Evolutionary conservation across 1,140 invertebrate genomes (phyloP).

Genomic region (Drosophila prosaltans): DNA sequence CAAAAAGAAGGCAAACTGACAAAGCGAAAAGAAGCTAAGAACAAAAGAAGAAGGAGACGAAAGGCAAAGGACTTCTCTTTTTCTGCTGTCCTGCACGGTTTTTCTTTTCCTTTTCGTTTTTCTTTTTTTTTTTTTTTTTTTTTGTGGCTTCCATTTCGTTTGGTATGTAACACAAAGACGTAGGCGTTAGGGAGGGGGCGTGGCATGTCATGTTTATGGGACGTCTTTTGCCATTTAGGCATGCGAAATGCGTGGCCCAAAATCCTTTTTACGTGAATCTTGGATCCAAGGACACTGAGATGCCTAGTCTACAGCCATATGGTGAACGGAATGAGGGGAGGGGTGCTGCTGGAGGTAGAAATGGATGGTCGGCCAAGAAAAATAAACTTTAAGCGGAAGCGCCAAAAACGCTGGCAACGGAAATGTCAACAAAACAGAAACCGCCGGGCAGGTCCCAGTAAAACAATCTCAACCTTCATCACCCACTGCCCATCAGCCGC

Average conservation of each 20-base stretch:
- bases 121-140: slow-evolving; percentile 37
- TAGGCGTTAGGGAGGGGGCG: slow-evolving; percentile 48
- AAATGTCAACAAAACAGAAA: slow-evolving; percentile 78
- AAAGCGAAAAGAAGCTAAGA: slow-evolving; percentile 54
- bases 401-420: slow-evolving; percentile 60
- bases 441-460: slow-evolving; percentile 1
- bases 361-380: slow-evolving; percentile 29
- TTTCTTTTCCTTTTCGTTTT: not conserved
- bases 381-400: slow-evolving; percentile 71
- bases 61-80: slow-evolving; percentile 22
- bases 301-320: slow-evolving; percentile 56
- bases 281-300: slow-evolving; percentile 46
- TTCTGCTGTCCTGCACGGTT: slow-evolving; percentile 39
- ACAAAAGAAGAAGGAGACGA: slow-evolving; percentile 21
- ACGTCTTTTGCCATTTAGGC: slow-evolving; percentile 80
- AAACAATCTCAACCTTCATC: slow-evolving; percentile 1
- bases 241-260: slow-evolving; percentile 76
- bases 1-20: slow-evolving; percentile 42
- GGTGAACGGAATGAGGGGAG: slow-evolving; percentile 22
- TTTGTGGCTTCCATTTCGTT: slow-evolving; percentile 42
- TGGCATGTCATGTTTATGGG: slow-evolving; percentile 75
- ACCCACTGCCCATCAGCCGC: not conserved
- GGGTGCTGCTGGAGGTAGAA: slow-evolving; percentile 5
- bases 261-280: slow-evolving; percentile 77
- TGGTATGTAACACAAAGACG: slow-evolving; percentile 70